Conservation (phyloP, 2,888 invertebrate species). For the Psylliodes chrysocephalus region DNA sequence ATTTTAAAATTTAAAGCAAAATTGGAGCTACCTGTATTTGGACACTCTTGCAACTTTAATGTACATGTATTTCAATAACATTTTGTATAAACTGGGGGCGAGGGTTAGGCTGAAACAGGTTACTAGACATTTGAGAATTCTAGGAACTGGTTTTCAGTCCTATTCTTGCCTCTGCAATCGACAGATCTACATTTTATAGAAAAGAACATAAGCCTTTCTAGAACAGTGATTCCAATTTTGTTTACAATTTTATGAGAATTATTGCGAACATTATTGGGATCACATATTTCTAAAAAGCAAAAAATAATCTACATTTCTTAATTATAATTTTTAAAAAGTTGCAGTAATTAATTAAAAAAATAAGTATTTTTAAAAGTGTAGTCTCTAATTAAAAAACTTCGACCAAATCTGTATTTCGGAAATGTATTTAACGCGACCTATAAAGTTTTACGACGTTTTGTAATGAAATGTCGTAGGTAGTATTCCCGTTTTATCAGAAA, state of each 20-base stretch:
- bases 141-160: conserved; percentile 3
- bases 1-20: no score
- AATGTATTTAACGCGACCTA: neutral
- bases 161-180: neutral
- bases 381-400: neutral
- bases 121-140: neutral
- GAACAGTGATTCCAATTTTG: conserved; percentile 12
- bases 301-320: neutral
- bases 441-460: neutral
- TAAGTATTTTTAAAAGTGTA: neutral
- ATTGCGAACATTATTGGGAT: conserved; percentile 21
- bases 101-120: neutral
- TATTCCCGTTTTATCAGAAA: neutral
- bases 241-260: conserved; percentile 14
- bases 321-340: neutral
- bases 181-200: neutral
- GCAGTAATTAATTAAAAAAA: no score
- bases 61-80: no score
- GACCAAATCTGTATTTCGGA: no score
- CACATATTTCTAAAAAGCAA: conserved; percentile 5
- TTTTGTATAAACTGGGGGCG: no score
- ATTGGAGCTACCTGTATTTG: no score
- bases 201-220: neutral
- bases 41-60: no score
- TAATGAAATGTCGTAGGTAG: neutral